A percentile compares a stretch with the other conserved stretches of the same genome.
These are phyloP conservation scores for Cyclophora albipunctata DNA, from an alignment of 2,888 invertebrate genomes.

Conservation along the genomic window DNA sequence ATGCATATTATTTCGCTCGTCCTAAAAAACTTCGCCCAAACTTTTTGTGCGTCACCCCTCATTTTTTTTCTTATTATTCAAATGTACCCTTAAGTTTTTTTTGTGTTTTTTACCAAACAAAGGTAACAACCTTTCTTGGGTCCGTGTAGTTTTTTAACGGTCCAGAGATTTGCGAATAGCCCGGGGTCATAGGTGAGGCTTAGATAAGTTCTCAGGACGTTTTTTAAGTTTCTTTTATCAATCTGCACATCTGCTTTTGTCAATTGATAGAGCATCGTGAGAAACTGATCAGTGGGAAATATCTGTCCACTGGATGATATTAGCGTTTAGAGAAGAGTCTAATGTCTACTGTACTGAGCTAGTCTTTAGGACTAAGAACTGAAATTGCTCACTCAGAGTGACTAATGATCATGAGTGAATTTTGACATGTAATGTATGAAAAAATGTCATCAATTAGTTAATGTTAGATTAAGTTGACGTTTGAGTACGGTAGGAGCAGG, in stretches of 20 bases:
- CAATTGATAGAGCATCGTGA: constrained; percentile 13
- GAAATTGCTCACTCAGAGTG: too few relatives aligned
- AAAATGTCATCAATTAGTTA: too few relatives aligned
- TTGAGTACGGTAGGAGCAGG: too few relatives aligned
- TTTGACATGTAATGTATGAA: too few relatives aligned
- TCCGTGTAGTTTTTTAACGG: constrained; percentile 47
- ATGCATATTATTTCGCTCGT: constrained; percentile 54
- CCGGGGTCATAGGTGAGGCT: constrained; percentile 70
- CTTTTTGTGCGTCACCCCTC: constrained; percentile 62
- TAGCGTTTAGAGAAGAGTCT: too few relatives aligned
- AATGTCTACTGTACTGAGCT: too few relatives aligned
- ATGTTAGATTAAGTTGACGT: too few relatives aligned
- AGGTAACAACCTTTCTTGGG: constrained; percentile 52
- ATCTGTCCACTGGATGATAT: neutral
- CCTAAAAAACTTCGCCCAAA: constrained; percentile 55
- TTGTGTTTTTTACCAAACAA: constrained; percentile 66
- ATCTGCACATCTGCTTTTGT: constrained; percentile 53
- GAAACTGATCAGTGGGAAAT: neutral
- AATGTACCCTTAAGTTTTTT: constrained; percentile 66
- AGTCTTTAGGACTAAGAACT: too few relatives aligned
- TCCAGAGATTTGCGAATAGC: constrained; percentile 47
- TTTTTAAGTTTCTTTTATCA: constrained; percentile 54
- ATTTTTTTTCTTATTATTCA: constrained; percentile 55
- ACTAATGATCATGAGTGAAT: too few relatives aligned
- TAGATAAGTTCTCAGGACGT: constrained; percentile 59